Percentiles rank a stretch among this genome's conserved stretches.
phyloP scores from a whole-genome alignment of 1,140 invertebrate species.

The Drosophila leontia region DNA sequence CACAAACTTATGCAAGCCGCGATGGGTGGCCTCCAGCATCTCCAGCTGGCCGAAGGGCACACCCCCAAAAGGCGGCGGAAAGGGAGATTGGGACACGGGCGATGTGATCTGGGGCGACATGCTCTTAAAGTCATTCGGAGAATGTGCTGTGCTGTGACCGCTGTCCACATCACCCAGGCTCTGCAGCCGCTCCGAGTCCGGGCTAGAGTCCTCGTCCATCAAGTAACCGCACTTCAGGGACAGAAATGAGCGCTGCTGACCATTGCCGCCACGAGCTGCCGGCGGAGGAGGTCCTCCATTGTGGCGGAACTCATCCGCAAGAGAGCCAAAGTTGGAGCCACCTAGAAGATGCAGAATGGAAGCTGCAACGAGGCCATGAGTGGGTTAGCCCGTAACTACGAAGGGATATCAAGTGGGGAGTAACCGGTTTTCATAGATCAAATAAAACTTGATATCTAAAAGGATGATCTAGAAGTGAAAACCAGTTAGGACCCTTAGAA shows the following conservation, averaged over 20 bases:
- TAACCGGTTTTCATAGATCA: background rate
- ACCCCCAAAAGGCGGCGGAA: constrained; percentile 87
- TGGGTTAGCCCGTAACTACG: constrained; percentile 65
- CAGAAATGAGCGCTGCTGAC: constrained; percentile 87
- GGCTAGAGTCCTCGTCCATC: constrained; percentile 92
- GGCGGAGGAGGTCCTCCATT: constrained; percentile 22
- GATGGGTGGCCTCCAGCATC: constrained; percentile 96
- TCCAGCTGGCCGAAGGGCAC: constrained; percentile 92
- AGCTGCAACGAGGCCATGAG: constrained; percentile 81
- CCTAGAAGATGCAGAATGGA: constrained; percentile 85
- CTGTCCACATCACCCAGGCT: constrained; percentile 92
- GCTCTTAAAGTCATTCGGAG: constrained; percentile 93
- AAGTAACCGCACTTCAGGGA: constrained; percentile 91
- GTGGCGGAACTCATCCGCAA: constrained; percentile 89
- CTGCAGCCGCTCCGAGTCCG: constrained; percentile 92
- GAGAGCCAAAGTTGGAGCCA: constrained; percentile 78
- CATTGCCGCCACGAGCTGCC: constrained; percentile 27
- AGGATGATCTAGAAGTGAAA: background rate
- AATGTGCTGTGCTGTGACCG: constrained; percentile 95
- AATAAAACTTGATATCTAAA: background rate
- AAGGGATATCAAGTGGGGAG: constrained; percentile 11
- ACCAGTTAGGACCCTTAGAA: background rate
- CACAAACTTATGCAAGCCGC: constrained; percentile 97
- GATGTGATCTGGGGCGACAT: constrained; percentile 90
- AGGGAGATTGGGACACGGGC: constrained; percentile 86